phyloP scores from a whole-genome alignment of 2,797 vertebrate genomes.

The Urophycis tenuis region DNA sequence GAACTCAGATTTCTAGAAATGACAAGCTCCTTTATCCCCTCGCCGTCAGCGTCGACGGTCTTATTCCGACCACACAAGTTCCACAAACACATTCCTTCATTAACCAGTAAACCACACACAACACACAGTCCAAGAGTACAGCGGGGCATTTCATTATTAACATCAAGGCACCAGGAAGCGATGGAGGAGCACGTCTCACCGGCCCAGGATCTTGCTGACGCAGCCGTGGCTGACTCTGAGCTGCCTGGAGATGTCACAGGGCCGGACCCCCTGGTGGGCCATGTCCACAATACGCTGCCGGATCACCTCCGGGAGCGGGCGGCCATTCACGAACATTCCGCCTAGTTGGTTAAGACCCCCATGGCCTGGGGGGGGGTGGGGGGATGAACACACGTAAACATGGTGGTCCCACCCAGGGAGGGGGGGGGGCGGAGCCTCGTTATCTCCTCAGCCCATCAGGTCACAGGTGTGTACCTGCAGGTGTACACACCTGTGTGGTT shows the following conservation, averaged over 20 bases:
- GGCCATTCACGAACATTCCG: constrained; percentile 89
- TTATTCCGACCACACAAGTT: neutral
- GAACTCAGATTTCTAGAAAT: neutral
- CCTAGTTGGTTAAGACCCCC: constrained; percentile 92
- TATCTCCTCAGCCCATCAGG: neutral
- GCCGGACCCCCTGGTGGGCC: constrained; percentile 86
- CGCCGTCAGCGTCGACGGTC: neutral
- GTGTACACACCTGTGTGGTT: neutral
- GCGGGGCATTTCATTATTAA: neutral
- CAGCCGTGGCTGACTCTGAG: constrained; percentile 87
- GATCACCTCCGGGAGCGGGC: constrained; percentile 86
- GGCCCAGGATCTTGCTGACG: constrained; percentile 90
- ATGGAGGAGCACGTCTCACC: constrained; percentile 62
- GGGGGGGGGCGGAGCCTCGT: neutral
- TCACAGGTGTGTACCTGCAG: neutral
- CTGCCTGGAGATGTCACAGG: constrained; percentile 88
- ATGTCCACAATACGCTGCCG: constrained; percentile 90
- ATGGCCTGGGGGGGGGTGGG: constrained; percentile 78
- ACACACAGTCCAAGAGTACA: neutral
- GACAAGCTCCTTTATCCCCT: neutral
- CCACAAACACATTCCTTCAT: neutral
- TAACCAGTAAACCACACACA: neutral
- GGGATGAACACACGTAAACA: constrained; percentile 74
- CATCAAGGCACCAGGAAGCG: constrained; percentile 13
- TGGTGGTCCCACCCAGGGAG: constrained; percentile 46